Evolutionary conservation across 2,888 invertebrate species (phyloP), one percentile per base, ranked within the genome.

Genomic region (Prenolepis imparis): DNA sequence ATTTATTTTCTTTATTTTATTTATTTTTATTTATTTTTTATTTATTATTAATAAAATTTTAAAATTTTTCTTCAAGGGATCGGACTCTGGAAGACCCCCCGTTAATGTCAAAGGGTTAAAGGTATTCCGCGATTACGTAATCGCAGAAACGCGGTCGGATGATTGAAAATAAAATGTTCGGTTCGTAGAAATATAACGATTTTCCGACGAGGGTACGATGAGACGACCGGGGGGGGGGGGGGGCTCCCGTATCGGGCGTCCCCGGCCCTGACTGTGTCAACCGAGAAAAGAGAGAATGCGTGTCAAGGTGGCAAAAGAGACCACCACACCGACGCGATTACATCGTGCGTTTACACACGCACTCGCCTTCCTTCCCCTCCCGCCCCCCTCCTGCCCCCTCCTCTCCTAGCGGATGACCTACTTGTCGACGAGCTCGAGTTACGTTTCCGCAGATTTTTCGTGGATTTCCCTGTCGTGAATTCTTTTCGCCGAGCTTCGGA

Each of bases 221-320:
- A n/a, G n/a, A n/a, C n/a, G n/a, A n/a, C n/a, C 28, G 28, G 28
- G 28, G 28, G 28, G 28, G 28, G 28, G 28, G 36, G 52, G 24
- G 86, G 84, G 83, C 87, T 88, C 28, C 28, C 80, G 74, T 75
- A 82, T 67, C 72, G 66, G 73, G 63, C 75, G 87, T 85, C 87
- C 90, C 87, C 90, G 91, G 89, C 91, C 91, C 90, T 92, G 92
- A 90, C 90, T 89, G 90, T 88, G 90, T 86, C 82, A 85, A 81
- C 83, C 44, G 48, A 32, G 86, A 83, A 90, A 84, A 32, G 86
- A 83, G 90, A 84, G 90, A 92, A 94, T 93, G 89, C 91, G 91
- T 94, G 94, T 94, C 93, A 94, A 93, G 94, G 94, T 93, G 91
- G 92, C 91, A 92, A 89, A 90, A 89, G 90, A 91, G 91, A 90